Base-by-base conservation (phyloP, 2,113 vertebrate species). In the Pachyramphus minor region DNA sequence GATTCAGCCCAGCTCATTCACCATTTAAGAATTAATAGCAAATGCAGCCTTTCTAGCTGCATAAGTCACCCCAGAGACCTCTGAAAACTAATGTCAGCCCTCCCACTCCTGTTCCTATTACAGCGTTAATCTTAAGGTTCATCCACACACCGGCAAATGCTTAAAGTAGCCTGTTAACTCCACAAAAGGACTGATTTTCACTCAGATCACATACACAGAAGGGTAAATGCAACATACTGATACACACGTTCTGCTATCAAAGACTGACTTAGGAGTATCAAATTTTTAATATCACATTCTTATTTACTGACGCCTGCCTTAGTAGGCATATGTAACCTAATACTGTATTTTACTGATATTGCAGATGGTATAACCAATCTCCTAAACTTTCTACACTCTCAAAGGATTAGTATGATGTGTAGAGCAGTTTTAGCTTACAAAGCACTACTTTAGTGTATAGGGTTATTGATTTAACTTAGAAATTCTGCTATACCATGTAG, bases 381-480 rank as follows among this genome's bases (percentile, higher is more conserved):
- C 71, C 87, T 94, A 83, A 96, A 93, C 87, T 85, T 89, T 91
- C 89, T 83, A 66, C 93, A 74, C 91, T 91, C 94, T 94, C 91
- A 92, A 84, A 94, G 94, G 95, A 96, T 96, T 96, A 96, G 84
- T 93, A 94, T 67, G 94, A 96, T 94, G 83, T 87, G 89, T 93
- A 78, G 89, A 83, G 83, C 89, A 87, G 76, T 96, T 97, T 97
- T 80, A 93, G 96, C 96, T 97, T 97, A 97, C 95, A 95, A 95
- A 96, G 96, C 97, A 96, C 77, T 95, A 79, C 88, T 94, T 91
- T 76, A 92, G 80, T 84, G 89, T 91, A 78, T 72, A 87, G 47
- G 50, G 92, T 95, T 96, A 97, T 96, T 96, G 95, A 97, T 97
- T 97, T 96, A 93, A 96, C 90, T 96, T 96, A 96, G 89, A 93